Base-by-base conservation (phyloP, 2,113 vertebrate species). In the Psammodynastes pulverulentus region DNA sequence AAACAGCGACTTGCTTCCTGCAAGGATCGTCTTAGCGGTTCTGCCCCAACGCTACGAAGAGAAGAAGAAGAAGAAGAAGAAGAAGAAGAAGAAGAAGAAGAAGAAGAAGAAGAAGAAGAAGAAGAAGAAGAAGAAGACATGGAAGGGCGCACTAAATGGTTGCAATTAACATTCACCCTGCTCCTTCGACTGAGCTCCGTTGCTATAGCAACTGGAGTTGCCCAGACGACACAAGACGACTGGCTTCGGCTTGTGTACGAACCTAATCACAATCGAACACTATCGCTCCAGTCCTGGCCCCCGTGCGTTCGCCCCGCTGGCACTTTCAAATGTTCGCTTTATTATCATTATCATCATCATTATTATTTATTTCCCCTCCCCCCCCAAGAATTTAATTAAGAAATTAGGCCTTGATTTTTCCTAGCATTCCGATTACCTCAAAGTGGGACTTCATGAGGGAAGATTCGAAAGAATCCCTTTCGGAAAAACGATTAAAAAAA, bases 161-260 rank as follows among this genome's bases (percentile, higher is more conserved):
- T 91, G 96, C 94, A 94, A 96, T 95, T 93, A 90, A 97, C 96
- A 96, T 97, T 96, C 94, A 6, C 94, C 96, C 95, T 45, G 92
- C 7, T 87, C 96, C 89, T 0, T 24, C 95, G 94, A 95, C 96
- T 96, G 96, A 97, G 97, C 96, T 96, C 94, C 86, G 89, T 98
- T n/a, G 29, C 97, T 95, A 97, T 97, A 97, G 97, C 96, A 98
- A 98, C 98, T 21, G 26, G 15, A 97, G 97, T 97, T 97, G 96
- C 97, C 96, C 84, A 5, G 97, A 96, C 95, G 72, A 97, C 96
- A 94, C 1, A 19, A 92, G 95, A 95, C 95, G 96, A n/a, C 96
- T 93, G 95, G 95, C 95, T 94, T 92, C 93, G 93, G 95, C 94
- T 93, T 94, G 93, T 87, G 93, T 95, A 95, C n/a, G 92, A 84